Percentiles rank a stretch among this genome's conserved stretches.
phyloP scores from a whole-genome alignment of 2,797 vertebrate genomes.

The Eutrigla gurnardus region DNA sequence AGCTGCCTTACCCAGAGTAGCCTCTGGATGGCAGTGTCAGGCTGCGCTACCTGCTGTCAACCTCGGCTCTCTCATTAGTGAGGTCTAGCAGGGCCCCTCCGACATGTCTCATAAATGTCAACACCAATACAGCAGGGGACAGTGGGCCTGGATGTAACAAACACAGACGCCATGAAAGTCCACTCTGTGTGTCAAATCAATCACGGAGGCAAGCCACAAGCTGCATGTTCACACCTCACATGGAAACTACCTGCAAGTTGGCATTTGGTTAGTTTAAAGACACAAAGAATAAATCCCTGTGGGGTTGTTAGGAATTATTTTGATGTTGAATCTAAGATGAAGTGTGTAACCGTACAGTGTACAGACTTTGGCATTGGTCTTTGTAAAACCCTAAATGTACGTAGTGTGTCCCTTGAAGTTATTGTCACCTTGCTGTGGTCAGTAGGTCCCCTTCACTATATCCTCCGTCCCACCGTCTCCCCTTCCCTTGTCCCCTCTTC shows the following conservation, averaged over 20 bases:
- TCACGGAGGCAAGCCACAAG: conserved; percentile 84
- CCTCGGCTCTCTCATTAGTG: conserved; percentile 77
- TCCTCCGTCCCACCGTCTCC: conserved; percentile 69
- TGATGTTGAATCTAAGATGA: conserved; percentile 50
- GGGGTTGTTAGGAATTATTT: conserved; percentile 58
- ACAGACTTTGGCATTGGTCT: conserved; percentile 11
- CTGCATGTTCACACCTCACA: conserved; percentile 81
- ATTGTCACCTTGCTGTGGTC: conserved; percentile 85
- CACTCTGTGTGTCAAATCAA: conserved; percentile 96
- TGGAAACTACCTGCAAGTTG: conserved; percentile 78
- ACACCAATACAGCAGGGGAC: conserved; percentile 96
- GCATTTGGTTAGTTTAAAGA: conserved; percentile 88
- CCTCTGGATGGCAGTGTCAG: conserved; percentile 88
- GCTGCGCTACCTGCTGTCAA: conserved; percentile 62
- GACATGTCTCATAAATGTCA: conserved; percentile 98
- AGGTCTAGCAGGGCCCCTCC: conserved; percentile 88
- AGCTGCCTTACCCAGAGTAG: conserved; percentile 31
- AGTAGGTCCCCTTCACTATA: conserved; percentile 77
- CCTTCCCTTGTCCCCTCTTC: conserved; percentile 82
- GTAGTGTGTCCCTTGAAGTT: conserved; percentile 84
- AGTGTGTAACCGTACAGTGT: conserved; percentile 25
- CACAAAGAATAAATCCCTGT: conserved; percentile 64
- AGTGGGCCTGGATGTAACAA: conserved; percentile 95
- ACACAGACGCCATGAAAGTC: conserved; percentile 94
- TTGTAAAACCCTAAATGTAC: conserved; percentile 56